These are phyloP conservation scores for Ornithoptera alexandrae DNA, from an alignment of 2,888 invertebrate species.

Conservation along the genomic window DNA sequence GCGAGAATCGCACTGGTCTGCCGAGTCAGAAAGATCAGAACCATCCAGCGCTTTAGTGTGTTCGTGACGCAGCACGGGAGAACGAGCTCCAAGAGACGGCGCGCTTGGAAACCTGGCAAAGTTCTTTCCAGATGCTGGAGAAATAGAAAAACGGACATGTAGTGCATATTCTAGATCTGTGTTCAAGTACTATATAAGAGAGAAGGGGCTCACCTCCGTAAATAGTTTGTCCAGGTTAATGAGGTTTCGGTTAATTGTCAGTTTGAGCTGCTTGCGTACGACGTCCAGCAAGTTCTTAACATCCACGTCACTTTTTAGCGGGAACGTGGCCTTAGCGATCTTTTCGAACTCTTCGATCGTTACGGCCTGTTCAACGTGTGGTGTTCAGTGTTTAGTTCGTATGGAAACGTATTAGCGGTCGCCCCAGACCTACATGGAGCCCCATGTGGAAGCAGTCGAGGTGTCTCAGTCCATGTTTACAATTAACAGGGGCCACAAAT, in stretches of 20 bases:
- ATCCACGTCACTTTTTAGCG: constrained; percentile 73
- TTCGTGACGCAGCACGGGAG: no score
- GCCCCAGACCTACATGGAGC: no score
- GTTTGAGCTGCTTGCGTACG: constrained; percentile 67
- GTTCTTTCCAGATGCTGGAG: background rate
- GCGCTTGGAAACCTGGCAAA: no score
- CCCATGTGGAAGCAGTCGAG: no score
- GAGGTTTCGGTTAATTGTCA: constrained; percentile 59
- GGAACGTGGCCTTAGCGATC: constrained; percentile 58
- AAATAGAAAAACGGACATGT: background rate
- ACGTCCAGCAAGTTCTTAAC: constrained; percentile 68
- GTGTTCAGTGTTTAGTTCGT: background rate
- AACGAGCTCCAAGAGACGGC: no score
- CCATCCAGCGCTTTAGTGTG: no score
- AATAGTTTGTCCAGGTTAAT: constrained; percentile 70
- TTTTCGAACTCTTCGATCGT: constrained; percentile 71
- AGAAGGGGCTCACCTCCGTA: constrained; percentile 55
- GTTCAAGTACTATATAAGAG: background rate
- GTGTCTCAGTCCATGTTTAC: no score
- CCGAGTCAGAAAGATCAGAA: no score
- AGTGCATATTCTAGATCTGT: no score
- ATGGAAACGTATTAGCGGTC: no score
- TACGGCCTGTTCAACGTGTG: constrained; percentile 49
- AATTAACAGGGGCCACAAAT: no score
- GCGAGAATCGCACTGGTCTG: no score